phyloP scores from a whole-genome alignment of 37 sponge, comb jelly and placozoan genomes.

The Mnemiopsis leidyi region DNA sequence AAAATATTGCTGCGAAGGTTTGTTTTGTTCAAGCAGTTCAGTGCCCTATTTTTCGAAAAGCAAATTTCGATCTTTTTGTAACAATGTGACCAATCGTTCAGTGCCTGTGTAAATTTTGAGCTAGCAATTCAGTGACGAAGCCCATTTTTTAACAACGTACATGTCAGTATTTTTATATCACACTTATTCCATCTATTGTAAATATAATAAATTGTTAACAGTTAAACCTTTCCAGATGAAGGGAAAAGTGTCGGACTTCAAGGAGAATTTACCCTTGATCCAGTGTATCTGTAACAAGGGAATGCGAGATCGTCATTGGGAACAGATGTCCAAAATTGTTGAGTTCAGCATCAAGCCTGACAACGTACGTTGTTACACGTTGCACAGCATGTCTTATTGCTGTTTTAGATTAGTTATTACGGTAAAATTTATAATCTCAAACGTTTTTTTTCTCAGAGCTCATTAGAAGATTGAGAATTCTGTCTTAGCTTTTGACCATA shows the following conservation, averaged over 20 bases:
- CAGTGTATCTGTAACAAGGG: slow-evolving; percentile 96
- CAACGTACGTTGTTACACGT: slow-evolving; percentile 71
- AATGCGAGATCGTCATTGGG: slow-evolving; percentile 84
- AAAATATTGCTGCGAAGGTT: slow-evolving; percentile 64
- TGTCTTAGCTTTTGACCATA: too few species aligned
- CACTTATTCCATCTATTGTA: too few species aligned
- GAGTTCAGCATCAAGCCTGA: slow-evolving; percentile 84
- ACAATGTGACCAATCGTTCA: too few species aligned
- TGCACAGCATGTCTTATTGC: too few species aligned
- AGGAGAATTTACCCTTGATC: slow-evolving; percentile 87
- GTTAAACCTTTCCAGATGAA: slow-evolving; percentile 76
- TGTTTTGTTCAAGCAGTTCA: background rate
- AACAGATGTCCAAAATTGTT: slow-evolving; percentile 88
- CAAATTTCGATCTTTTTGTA: background rate
- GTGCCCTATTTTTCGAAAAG: background rate
- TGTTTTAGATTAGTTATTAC: too few species aligned
- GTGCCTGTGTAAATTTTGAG: too few species aligned
- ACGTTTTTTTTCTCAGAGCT: too few species aligned
- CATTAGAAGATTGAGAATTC: too few species aligned
- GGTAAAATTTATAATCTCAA: too few species aligned
- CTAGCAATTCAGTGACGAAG: too few species aligned
- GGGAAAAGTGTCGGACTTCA: slow-evolving; percentile 88
- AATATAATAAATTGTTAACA: too few species aligned
- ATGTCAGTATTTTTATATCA: background rate
- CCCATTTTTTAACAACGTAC: background rate